A percentile compares a stretch with the other conserved stretches of the same genome.
Conservation (phyloP, 1,140 invertebrate species). For the Stratiolaelaps scimitus region DNA sequence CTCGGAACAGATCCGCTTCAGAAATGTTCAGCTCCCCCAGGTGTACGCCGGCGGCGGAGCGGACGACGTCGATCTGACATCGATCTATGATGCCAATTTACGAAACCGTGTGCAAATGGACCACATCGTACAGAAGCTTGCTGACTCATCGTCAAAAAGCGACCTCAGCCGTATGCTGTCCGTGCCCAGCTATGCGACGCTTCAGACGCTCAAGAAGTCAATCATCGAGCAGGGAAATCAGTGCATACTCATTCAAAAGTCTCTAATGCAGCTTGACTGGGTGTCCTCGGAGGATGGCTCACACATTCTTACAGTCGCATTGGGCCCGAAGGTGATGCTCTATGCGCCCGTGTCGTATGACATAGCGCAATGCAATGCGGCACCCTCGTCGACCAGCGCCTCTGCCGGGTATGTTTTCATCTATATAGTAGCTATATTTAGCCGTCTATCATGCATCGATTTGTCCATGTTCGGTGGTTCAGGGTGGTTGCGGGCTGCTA, state of each 20-base stretch:
- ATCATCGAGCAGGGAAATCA: constrained; percentile 82
- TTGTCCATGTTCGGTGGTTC: too few species aligned
- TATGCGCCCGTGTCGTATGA: constrained; percentile 31
- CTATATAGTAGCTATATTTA: too few species aligned
- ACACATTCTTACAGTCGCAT: constrained; percentile 89
- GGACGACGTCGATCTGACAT: constrained; percentile 62
- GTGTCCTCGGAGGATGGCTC: constrained; percentile 97
- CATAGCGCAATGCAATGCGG: constrained; percentile 30
- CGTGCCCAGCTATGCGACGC: constrained; percentile 79
- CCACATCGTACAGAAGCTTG: constrained; percentile 53
- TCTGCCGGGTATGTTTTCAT: constrained; percentile 34
- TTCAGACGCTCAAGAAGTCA: constrained; percentile 71
- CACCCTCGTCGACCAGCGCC: constrained; percentile 1
- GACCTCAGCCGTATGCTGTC: constrained; percentile 49
- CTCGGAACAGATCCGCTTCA: constrained; percentile 54
- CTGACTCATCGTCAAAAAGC: constrained; percentile 39
- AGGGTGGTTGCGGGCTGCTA: too few species aligned
- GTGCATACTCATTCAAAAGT: constrained; percentile 58
- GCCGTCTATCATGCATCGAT: too few species aligned
- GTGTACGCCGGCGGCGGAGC: constrained; percentile 46
- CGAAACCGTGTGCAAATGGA: constrained; percentile 45
- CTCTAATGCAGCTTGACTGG: constrained; percentile 85
- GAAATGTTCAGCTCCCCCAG: constrained; percentile 68
- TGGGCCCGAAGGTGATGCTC: constrained; percentile 62
- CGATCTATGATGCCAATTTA: constrained; percentile 64